These are phyloP conservation scores for Parelbella ahira DNA, from an alignment of 2,888 invertebrate genomes.

Conservation along the genomic window DNA sequence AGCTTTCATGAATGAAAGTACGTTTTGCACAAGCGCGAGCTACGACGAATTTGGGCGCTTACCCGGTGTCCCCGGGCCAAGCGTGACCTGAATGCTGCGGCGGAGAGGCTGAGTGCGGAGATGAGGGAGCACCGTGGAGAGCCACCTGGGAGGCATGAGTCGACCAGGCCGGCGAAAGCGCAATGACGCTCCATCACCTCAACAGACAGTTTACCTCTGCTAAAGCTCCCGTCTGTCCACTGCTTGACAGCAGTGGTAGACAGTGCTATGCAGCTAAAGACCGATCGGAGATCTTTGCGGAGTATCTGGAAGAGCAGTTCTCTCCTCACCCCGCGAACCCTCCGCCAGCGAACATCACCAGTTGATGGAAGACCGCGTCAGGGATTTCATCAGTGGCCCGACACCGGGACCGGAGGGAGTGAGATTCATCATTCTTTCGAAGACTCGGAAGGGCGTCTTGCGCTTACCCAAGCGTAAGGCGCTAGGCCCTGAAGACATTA, in stretches of 20 bases:
- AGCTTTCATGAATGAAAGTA: too few species aligned
- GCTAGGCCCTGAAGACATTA: background rate
- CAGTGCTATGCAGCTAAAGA: background rate
- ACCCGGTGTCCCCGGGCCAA: background rate
- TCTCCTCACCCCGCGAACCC: background rate
- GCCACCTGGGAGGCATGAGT: background rate
- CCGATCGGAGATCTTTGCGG: background rate
- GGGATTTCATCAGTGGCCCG: background rate
- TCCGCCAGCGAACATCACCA: background rate
- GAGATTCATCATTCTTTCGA: background rate
- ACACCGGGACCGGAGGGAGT: background rate
- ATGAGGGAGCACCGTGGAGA: background rate
- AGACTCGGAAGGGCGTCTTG: background rate
- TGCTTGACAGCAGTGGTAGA: background rate
- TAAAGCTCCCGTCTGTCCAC: background rate
- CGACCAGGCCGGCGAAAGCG: background rate
- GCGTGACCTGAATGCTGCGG: too few species aligned
- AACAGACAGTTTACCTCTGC: slow-evolving; percentile 3
- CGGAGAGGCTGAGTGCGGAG: slow-evolving; percentile 1
- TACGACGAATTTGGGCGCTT: background rate
- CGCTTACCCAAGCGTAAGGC: slow-evolving; percentile 3
- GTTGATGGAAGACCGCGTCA: background rate
- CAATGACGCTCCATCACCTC: background rate
- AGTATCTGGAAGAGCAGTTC: slow-evolving; percentile 1
- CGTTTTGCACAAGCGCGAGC: background rate